phyloP scores from a whole-genome alignment of 2,797 vertebrate species.

The Chiroxiphia lanceolata region DNA sequence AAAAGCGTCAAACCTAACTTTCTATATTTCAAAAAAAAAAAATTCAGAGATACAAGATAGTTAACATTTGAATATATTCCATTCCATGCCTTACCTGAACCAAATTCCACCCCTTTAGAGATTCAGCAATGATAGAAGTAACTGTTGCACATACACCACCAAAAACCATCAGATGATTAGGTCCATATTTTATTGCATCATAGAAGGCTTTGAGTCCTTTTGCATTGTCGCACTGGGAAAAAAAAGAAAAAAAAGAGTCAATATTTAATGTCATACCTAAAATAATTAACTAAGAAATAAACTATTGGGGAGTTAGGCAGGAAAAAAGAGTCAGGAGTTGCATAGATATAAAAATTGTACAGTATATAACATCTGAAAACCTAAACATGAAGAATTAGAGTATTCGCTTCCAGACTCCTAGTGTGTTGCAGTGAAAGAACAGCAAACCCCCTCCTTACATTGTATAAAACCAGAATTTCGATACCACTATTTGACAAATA shows the following conservation, averaged over 20 bases:
- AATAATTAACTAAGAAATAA: background rate
- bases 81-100: constrained; percentile 89
- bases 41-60: background rate
- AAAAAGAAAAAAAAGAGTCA: background rate
- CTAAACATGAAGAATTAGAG: background rate
- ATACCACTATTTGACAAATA: background rate
- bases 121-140: constrained; percentile 98
- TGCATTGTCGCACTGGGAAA: constrained; percentile 92
- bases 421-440: background rate
- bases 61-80: background rate
- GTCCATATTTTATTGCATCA: constrained; percentile 98
- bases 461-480: background rate
- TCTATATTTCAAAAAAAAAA: background rate
- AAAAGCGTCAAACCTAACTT: background rate
- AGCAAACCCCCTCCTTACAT: accelerated
- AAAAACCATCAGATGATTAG: constrained; percentile 99
- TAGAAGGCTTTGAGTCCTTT: constrained; percentile 98
- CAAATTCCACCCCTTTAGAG: constrained; percentile 97
- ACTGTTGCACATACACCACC: constrained; percentile 97
- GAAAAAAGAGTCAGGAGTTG: background rate
- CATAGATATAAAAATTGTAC: background rate
- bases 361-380: background rate
- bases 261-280: background rate
- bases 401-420: background rate
- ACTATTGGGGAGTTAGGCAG: background rate